phyloP scores from a whole-genome alignment of 2,888 invertebrate species.

The Quadriops clusia region DNA sequence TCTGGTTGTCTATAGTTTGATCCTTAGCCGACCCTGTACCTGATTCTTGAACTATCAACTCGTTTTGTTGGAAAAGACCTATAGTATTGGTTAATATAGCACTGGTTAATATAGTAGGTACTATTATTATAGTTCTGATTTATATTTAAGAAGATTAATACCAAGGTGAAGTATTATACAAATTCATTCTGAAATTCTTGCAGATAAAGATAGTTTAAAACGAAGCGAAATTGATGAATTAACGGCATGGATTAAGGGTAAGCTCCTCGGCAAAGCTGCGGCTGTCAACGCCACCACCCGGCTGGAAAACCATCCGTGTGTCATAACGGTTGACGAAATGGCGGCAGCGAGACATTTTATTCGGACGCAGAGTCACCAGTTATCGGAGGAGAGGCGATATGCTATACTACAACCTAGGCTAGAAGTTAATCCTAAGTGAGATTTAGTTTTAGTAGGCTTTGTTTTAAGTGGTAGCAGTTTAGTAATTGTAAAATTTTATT shows the following conservation, averaged over 20 bases:
- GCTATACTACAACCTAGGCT: conserved; percentile 81
- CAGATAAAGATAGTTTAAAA: conserved; percentile 57
- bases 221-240: conserved; percentile 67
- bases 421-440: conserved; percentile 86
- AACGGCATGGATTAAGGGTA: conserved; percentile 64
- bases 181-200: conserved; percentile 6
- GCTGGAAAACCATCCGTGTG: conserved; percentile 84
- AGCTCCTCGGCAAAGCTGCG: conserved; percentile 66
- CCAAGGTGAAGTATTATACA: conserved; percentile 3
- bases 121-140: not conserved
- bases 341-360: conserved; percentile 92
- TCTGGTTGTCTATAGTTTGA: no score
- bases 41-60: no score
- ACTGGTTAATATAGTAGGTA: conserved; percentile 5
- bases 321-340: conserved; percentile 93
- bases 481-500: not conserved
- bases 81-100: no score
- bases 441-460: conserved; percentile 9
- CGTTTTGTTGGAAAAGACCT: no score
- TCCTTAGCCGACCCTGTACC: no score
- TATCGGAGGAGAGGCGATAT: conserved; percentile 76
- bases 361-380: conserved; percentile 69
- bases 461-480: not conserved
- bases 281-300: conserved; percentile 74
- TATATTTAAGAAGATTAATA: conserved; percentile 2